These are phyloP conservation scores for Phytoseiulus persimilis DNA, from an alignment of 2,888 invertebrate genomes.

Conservation along the genomic window DNA sequence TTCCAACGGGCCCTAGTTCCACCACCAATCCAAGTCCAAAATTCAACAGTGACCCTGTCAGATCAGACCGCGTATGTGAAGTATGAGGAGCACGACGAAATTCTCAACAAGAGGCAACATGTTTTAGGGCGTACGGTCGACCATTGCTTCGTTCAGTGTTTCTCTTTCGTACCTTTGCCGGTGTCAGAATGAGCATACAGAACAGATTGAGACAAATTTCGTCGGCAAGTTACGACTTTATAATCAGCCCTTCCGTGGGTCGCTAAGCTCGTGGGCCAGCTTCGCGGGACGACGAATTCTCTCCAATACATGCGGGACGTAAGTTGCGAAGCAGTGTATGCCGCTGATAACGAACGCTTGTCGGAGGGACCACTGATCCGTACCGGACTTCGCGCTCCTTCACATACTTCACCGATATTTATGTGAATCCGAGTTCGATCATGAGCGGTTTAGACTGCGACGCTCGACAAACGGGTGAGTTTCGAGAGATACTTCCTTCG, in stretches of 20 bases:
- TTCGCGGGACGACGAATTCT: background rate
- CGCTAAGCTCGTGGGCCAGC: too few relatives aligned
- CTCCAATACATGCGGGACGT: background rate
- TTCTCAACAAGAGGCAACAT: too few relatives aligned
- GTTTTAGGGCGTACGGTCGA: background rate
- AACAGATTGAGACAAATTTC: background rate
- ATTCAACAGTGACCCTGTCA: too few relatives aligned
- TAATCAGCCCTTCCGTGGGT: background rate
- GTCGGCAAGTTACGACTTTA: background rate
- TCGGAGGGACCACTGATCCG: background rate
- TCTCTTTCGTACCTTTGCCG: background rate
- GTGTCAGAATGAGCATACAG: background rate
- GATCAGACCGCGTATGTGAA: too few relatives aligned
- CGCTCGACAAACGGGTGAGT: background rate
- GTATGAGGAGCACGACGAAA: too few relatives aligned
- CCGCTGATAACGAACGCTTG: background rate
- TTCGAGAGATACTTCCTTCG: too few relatives aligned
- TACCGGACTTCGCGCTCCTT: background rate
- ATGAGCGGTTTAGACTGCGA: background rate
- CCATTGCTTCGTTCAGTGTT: background rate
- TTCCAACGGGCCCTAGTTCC: too few relatives aligned
- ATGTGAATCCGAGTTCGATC: background rate
- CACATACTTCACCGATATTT: background rate
- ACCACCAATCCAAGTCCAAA: too few relatives aligned
- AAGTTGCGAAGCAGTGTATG: background rate